A percentile compares a stretch with the other conserved stretches of the same genome.
Evolutionary conservation across 2,113 vertebrate species (phyloP).

Genomic region (Furnarius figulus): DNA sequence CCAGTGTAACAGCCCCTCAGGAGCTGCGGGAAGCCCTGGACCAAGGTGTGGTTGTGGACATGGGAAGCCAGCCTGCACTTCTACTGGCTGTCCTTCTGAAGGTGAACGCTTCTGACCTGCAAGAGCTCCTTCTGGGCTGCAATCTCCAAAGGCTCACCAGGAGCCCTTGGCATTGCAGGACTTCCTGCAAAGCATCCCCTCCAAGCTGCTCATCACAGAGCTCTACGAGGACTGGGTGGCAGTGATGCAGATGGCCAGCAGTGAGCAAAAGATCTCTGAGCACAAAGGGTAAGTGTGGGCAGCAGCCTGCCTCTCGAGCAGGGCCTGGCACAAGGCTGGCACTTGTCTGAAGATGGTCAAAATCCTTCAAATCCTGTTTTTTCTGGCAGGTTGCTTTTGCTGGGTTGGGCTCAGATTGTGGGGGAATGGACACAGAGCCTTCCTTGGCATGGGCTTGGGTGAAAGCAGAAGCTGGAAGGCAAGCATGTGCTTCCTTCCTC

Average conservation of each 20-base stretch:
- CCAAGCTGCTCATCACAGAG: rapidly evolving
- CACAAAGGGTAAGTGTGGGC: not conserved
- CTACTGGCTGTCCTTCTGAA: not conserved
- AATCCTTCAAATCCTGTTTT: not conserved
- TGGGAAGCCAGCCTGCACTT: not conserved
- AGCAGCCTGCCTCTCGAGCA: not conserved
- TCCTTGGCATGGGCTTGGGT: not conserved
- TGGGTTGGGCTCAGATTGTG: not conserved
- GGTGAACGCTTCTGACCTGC: not conserved
- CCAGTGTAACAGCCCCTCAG: rapidly evolving
- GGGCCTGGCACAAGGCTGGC: not conserved
- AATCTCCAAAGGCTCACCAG: not conserved
- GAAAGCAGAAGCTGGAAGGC: not conserved
- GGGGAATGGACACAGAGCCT: not conserved
- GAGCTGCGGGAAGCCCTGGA: not conserved
- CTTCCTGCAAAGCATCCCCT: rapidly evolving
- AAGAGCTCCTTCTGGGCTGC: not conserved
- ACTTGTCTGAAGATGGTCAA: not conserved
- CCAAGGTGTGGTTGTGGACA: rapidly evolving
- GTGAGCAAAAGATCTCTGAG: not conserved
- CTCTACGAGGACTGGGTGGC: not conserved
- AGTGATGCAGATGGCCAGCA: not conserved
- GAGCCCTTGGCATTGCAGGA: not conserved
- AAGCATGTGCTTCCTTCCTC: not conserved
- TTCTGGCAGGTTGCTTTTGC: not conserved